Base-by-base conservation (phyloP, 2,113 vertebrate genomes). In the Rissa tridactyla region DNA sequence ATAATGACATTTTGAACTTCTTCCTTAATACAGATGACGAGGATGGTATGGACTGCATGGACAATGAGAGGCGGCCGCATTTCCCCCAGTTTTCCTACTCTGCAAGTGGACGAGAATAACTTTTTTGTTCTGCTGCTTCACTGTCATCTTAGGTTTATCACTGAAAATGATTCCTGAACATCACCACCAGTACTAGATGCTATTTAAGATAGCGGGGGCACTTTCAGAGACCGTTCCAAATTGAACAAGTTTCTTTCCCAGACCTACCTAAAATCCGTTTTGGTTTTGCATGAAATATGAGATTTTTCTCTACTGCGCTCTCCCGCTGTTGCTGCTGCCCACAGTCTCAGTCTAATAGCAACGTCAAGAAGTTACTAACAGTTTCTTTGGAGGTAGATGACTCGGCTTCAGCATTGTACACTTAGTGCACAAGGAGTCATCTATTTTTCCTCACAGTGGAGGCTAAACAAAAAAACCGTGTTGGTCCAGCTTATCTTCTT, bases 61-160 rank as follows among this genome's bases (percentile, higher is more conserved):
- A 99, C 98, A 99, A 98, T 64, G 99, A 99, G 98, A 98, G 99
- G 93, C 98, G 99, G 94, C 99, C 99, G 3, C 99, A 99, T 96
- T 99, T 99, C 98, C 99, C 99, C n/a, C 99, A 99, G 94, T 99
- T 99, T 97, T 99, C 99, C 95, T 99, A 99, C 98, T 99, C 99
- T 11, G 99, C 99, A 96, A 99, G 99, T 52, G 99, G 99, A 88
- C 98, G 99, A 94, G 99, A 99, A 98, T 99, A 98, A 99, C 96
- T 86, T 82, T 73, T 88, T 91, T 96, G 94, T 94, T 95, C 96
- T 97, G 97, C 98, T 97, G 88, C 98, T 97, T 97, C 98, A 97
- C 97, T 95, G 94, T 97, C 98, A 96, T 97, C 97, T 97, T 97
- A 96, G 98, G 94, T 98, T 97, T 97, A 96, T 98, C 96, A 97